These are phyloP conservation scores for Harpagoxenus sublaevis DNA, from an alignment of 2,888 invertebrate species.

Conservation along the genomic window DNA sequence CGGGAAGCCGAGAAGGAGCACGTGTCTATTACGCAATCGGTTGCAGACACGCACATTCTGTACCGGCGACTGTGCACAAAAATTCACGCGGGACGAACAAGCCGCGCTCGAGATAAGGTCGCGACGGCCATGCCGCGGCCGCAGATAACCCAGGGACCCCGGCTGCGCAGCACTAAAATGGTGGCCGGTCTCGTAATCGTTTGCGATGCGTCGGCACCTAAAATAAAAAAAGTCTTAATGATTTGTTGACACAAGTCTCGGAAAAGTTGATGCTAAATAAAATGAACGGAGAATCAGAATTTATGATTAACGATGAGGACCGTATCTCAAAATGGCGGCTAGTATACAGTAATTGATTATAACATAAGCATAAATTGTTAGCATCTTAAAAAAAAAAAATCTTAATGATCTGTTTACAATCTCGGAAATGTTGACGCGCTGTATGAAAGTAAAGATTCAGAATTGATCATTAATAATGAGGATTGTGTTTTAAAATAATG, in stretches of 20 bases:
- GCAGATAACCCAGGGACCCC: constrained; percentile 71
- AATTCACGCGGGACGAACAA: constrained; percentile 70
- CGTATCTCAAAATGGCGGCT: not conserved
- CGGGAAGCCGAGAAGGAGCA: constrained; percentile 50
- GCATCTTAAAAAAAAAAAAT: not conserved
- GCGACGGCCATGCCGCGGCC: constrained; percentile 21
- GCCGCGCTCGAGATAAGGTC: constrained; percentile 63
- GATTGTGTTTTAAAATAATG: not conserved
- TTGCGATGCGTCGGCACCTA: not conserved
- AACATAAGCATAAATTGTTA: not conserved
- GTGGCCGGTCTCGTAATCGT: constrained; percentile 34
- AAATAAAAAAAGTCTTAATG: constrained; percentile 4
- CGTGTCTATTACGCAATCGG: constrained; percentile 65
- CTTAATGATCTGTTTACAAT: not conserved
- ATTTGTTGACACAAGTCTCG: not conserved
- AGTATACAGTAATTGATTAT: not conserved
- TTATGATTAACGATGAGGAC: not conserved
- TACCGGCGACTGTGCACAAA: constrained; percentile 59
- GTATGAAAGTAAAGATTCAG: not conserved
- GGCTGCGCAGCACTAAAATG: constrained; percentile 65
- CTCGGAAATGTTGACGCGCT: not conserved
- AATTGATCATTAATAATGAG: not conserved
- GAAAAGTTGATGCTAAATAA: not conserved
- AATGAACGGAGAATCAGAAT: not conserved
- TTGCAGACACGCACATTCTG: constrained; percentile 39